phyloP scores from a whole-genome alignment of 1,140 invertebrate species.

The Bombus terrestris region DNA sequence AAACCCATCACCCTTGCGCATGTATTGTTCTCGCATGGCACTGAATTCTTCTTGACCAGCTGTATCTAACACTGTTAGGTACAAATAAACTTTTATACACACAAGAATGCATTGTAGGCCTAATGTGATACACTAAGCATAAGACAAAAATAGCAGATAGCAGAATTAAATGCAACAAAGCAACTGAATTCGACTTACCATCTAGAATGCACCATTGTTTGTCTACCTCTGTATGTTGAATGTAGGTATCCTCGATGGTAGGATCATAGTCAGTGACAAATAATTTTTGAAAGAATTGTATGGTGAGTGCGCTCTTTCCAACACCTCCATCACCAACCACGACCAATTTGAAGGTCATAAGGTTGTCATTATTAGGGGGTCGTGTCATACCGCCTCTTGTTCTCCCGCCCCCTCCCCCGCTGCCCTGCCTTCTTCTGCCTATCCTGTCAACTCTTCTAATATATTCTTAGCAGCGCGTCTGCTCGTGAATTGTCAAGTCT shows the following conservation, averaged over 20 bases:
- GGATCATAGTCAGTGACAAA: slow-evolving; percentile 96
- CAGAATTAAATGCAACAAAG: neutral
- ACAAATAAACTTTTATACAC: slow-evolving; percentile 39
- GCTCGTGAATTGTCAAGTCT: slow-evolving; percentile 28
- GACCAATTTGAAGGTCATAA: slow-evolving; percentile 93
- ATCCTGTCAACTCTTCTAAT: slow-evolving; percentile 72
- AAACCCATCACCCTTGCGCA: slow-evolving; percentile 97
- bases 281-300: slow-evolving; percentile 94
- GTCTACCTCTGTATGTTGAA: slow-evolving; percentile 96
- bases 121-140: neutral
- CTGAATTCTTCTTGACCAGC: slow-evolving; percentile 97
- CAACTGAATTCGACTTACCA: slow-evolving; percentile 85
- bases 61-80: slow-evolving; percentile 90
- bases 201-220: slow-evolving; percentile 95
- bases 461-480: slow-evolving; percentile 46
- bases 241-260: slow-evolving; percentile 95
- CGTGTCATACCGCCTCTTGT: slow-evolving; percentile 83
- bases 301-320: slow-evolving; percentile 95
- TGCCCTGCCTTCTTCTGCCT: slow-evolving; percentile 72
- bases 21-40: slow-evolving; percentile 97
- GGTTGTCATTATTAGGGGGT: slow-evolving; percentile 91
- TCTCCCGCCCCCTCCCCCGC: slow-evolving; percentile 68
- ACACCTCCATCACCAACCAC: slow-evolving; percentile 95
- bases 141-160: slow-evolving; percentile 6
- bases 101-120: neutral